Evolutionary conservation across 2,797 vertebrate genomes (phyloP).

Genomic region (Synaphobranchus kaupii): DNA sequence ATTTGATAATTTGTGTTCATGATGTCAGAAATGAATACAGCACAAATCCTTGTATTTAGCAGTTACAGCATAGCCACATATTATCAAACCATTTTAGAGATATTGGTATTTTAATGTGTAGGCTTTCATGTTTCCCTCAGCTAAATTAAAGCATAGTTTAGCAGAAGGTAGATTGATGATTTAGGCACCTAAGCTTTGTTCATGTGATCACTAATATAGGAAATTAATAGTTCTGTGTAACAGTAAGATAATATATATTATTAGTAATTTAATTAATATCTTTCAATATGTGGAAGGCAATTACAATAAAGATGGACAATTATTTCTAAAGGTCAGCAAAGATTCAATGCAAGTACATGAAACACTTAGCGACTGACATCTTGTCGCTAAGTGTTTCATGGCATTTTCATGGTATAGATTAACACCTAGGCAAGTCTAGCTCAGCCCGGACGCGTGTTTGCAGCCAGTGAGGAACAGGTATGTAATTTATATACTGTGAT

Average conservation of each 20-base stretch:
- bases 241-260: not conserved
- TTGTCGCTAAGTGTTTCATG: too few relatives aligned
- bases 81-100: not conserved
- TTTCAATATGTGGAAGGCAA: not conserved
- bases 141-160: not conserved
- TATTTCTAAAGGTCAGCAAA: too few relatives aligned
- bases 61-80: not conserved
- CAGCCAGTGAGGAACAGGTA: too few relatives aligned
- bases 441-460: too few relatives aligned
- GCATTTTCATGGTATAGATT: too few relatives aligned
- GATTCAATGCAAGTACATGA: too few relatives aligned
- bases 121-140: not conserved
- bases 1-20: not conserved
- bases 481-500: too few relatives aligned
- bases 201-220: not conserved
- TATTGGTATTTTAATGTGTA: not conserved
- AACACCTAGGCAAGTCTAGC: too few relatives aligned
- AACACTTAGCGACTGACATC: too few relatives aligned
- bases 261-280: not conserved
- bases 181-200: not conserved
- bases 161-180: not conserved
- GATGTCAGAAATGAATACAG: not conserved
- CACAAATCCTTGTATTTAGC: not conserved
- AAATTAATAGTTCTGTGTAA: not conserved
- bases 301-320: not conserved